Percentiles rank a stretch among this genome's conserved stretches.
These are phyloP conservation scores for Porites evermanni DNA, from an alignment of 92 coral and sea anemone genomes.

Conservation along the genomic window DNA sequence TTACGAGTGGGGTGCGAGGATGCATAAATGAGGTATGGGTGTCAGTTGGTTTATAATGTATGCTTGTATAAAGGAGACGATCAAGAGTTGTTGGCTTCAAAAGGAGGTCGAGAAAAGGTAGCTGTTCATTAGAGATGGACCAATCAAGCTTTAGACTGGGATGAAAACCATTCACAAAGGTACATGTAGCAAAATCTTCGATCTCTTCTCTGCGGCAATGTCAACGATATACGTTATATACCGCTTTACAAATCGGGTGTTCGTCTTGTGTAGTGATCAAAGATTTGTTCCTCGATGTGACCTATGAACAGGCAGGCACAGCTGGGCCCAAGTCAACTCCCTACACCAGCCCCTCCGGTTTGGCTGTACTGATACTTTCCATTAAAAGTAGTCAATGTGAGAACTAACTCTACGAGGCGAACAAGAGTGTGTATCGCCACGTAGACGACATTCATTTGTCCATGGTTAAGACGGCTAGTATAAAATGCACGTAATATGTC, in stretches of 20 bases:
- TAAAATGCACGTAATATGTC: no score
- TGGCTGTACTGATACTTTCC: no score
- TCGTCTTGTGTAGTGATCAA: background rate
- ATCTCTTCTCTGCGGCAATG: background rate
- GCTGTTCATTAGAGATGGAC: conserved; percentile 6
- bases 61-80: background rate
- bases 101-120: conserved; percentile 6
- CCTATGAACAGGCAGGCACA: background rate
- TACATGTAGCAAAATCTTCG: background rate
- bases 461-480: no score
- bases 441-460: no score
- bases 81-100: conserved; percentile 15
- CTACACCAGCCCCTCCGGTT: no score
- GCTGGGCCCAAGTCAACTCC: no score
- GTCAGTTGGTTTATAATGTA: no score
- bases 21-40: no score
- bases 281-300: background rate
- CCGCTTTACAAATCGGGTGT: background rate
- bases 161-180: conserved; percentile 9
- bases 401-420: no score
- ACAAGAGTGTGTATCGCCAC: no score
- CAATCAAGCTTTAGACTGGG: conserved; percentile 14
- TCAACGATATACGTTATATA: background rate
- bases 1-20: no score
- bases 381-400: no score